phyloP scores from a whole-genome alignment of 1,140 invertebrate genomes.

The Drosophila persimilis region DNA sequence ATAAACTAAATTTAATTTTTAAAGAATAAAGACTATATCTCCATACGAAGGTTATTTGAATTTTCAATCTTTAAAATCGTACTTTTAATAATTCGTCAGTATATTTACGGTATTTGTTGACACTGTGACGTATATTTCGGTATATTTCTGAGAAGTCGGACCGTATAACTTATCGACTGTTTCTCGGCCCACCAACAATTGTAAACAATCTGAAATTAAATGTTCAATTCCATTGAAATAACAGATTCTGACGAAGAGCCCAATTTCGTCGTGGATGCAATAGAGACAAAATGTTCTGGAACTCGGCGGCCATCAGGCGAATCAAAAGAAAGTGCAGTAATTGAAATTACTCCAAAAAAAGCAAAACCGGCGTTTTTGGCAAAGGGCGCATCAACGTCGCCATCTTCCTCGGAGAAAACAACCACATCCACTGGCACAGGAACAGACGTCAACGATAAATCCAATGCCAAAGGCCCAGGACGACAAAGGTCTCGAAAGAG shows the following conservation, averaged over 20 bases:
- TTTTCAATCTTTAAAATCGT: no score
- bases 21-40: no score
- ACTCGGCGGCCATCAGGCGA: conserved; percentile 9
- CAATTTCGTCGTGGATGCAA: conserved; percentile 1
- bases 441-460: conserved; percentile 1
- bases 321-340: not conserved
- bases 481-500: conserved; percentile 58
- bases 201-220: no score
- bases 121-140: no score
- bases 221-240: conserved; percentile 55
- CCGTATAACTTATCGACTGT: no score
- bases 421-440: conserved; percentile 8
- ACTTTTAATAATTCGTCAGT: no score
- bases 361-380: not conserved
- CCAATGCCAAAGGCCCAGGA: not conserved
- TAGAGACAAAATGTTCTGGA: not conserved
- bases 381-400: not conserved
- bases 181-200: no score
- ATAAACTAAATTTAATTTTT: no score
- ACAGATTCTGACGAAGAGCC: conserved; percentile 63
- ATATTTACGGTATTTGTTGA: no score
- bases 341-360: conserved; percentile 27
- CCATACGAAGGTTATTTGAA: no score
- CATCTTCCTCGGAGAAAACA: conserved; percentile 5
- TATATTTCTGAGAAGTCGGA: no score